Evolutionary conservation across 2,888 invertebrate genomes (phyloP), one percentile per base, ranked within the genome.

Genomic region (Hecatera dysodea): DNA sequence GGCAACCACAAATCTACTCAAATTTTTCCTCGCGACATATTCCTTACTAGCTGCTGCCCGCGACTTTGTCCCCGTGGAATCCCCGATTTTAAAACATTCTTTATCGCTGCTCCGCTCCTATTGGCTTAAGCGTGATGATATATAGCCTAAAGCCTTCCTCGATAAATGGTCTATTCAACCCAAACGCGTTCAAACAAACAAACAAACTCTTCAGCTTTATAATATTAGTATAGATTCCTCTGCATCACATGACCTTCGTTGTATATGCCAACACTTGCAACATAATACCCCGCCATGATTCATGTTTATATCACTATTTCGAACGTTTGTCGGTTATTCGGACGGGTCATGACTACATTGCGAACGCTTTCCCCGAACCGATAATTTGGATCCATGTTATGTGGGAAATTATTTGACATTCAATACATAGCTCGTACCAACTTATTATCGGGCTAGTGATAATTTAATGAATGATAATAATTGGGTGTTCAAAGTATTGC

Each of bases 401-500:
- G 0, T 29, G 12, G 15, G 1, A 24, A 46, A 29, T 36, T 46
- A 42, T 12, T 24, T 42, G 9, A 17, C 12, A 46, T 24, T 27
- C 44, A 50, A 22, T 44, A 27, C 15, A 56, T 33, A 29, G 36
- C 50, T 63, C 3, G 22, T 22, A 63, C 42, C 44, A 15, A 22
- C 36, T 44, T 19, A 57, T 63, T 33, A 70, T 27, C 27, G 27
- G 27, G 42, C 15, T 17, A 15, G 29, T 66, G 15, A 12, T 70
- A 42, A 42, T 44, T 48, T 1, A 61, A 22, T 56, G 22, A 44
- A 27, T 56, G 17, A 44, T 17, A 8, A 22, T 33, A 22, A 44
- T 42, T 67, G 50, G 27, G 5, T n/a, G 50, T 5, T 39, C 39
- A n/a, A 27, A 39, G 17, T 24, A 15, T 48, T 46, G 17, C n/a